These are phyloP conservation scores for Chloroclysta siterata DNA, from an alignment of 2,888 invertebrate species.

Conservation along the genomic window DNA sequence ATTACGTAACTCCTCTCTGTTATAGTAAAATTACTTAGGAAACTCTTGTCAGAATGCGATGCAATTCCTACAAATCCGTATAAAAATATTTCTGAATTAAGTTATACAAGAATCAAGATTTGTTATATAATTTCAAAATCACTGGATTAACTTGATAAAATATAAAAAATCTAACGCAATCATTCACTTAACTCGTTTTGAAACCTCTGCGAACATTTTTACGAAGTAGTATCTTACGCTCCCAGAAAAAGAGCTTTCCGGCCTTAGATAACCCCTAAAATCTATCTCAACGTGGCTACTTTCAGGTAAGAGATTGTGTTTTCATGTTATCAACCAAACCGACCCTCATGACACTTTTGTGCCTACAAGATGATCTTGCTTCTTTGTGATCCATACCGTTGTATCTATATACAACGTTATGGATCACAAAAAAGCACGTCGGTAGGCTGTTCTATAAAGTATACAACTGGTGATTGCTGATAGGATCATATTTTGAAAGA, in stretches of 20 bases:
- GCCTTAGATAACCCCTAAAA: conserved; percentile 18
- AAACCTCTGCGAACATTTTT: neutral
- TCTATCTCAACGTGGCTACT: conserved; percentile 7
- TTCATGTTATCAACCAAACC: conserved; percentile 17
- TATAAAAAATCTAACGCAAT: no score
- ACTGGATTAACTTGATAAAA: no score
- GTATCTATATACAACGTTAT: no score
- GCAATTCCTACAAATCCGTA: conserved; percentile 2
- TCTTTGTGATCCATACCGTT: conserved; percentile 16
- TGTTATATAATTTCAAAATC: no score
- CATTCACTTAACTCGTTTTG: no score
- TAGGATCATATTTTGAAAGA: no score
- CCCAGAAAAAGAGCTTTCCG: conserved; percentile 1
- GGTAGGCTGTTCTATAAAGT: no score
- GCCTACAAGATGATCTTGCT: conserved; percentile 19
- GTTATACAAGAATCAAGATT: no score
- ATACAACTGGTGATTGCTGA: no score
- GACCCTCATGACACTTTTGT: conserved; percentile 22
- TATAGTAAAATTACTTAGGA: conserved; percentile 5
- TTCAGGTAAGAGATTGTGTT: conserved; percentile 27
- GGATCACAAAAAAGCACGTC: no score
- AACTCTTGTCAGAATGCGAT: conserved; percentile 7
- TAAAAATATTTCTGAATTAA: no score
- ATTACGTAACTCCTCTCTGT: neutral
- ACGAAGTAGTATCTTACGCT: conserved; percentile 3